phyloP scores from a whole-genome alignment of 2,113 vertebrate genomes.

The Nannospalax galili region DNA sequence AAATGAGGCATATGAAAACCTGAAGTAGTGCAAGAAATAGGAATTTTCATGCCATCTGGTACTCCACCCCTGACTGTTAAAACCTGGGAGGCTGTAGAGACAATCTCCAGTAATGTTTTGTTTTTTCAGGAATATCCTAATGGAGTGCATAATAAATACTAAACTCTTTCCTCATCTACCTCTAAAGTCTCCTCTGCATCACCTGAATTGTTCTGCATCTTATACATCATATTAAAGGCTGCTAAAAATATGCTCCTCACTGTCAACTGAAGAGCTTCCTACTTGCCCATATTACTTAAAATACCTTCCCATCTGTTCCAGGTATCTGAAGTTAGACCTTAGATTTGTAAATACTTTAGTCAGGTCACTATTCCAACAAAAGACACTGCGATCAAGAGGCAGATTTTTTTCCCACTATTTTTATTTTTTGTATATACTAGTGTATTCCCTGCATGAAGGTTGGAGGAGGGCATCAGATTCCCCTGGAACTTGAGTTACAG shows the following conservation, averaged over 20 bases:
- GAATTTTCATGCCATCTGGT: neutral
- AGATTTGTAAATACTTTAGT: constrained; percentile 7
- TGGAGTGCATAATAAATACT: neutral
- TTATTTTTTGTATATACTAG: too few species aligned
- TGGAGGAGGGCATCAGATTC: too few species aligned
- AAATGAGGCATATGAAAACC: neutral
- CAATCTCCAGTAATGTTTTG: neutral
- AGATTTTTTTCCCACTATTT: neutral
- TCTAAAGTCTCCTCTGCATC: neutral
- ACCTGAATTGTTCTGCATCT: neutral
- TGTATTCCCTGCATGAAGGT: too few species aligned
- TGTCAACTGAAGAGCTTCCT: neutral
- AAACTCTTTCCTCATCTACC: neutral
- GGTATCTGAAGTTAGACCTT: neutral
- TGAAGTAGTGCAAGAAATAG: neutral
- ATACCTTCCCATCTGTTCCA: neutral
- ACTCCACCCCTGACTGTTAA: neutral
- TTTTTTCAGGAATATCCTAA: neutral
- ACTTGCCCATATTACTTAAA: neutral
- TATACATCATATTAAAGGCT: neutral
- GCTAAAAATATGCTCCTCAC: neutral
- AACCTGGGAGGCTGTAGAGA: neutral
- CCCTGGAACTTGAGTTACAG: too few species aligned
- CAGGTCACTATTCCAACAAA: constrained; percentile 33
- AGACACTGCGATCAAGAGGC: neutral